A percentile compares a stretch with the other conserved stretches of the same genome.
Conservation (phyloP, 2,888 invertebrate genomes). For the Micropterix aruncella region DNA sequence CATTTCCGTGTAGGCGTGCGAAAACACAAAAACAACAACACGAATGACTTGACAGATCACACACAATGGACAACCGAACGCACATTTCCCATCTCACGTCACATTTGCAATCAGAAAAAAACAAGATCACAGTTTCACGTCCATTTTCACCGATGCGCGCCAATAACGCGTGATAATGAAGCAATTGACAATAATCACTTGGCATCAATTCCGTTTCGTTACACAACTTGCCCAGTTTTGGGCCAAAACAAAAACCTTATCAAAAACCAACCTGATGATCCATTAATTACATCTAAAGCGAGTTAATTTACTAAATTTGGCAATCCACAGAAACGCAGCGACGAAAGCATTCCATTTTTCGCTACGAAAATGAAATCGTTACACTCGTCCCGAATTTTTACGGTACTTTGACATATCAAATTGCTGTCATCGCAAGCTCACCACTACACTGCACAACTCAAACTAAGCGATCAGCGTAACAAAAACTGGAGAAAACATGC, state of each 20-base stretch:
- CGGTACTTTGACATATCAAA: not conserved
- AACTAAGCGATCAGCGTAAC: too few species aligned
- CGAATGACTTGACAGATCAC: not conserved
- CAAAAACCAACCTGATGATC: not conserved
- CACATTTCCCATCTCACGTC: too few species aligned
- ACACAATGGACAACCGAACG: not conserved
- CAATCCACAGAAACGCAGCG: not conserved
- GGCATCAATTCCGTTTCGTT: not conserved
- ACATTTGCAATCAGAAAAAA: not conserved
- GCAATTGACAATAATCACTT: not conserved
- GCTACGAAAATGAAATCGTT: not conserved
- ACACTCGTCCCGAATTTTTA: not conserved
- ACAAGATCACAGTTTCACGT: not conserved
- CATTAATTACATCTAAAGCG: not conserved
- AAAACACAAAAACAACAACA: too few species aligned
- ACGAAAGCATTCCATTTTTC: not conserved
- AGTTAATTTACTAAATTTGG: not conserved
- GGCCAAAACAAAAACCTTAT: not conserved
- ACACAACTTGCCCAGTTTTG: not conserved
- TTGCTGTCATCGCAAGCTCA: too few species aligned
- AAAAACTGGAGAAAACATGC: too few species aligned
- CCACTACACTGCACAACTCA: too few species aligned
- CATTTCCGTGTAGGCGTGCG: too few species aligned
- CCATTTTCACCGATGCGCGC: too few species aligned
- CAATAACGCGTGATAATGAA: not conserved